Evolutionary conservation across 2,888 invertebrate genomes (phyloP), one percentile per base, ranked within the genome.

Genomic region (Amiota minor): DNA sequence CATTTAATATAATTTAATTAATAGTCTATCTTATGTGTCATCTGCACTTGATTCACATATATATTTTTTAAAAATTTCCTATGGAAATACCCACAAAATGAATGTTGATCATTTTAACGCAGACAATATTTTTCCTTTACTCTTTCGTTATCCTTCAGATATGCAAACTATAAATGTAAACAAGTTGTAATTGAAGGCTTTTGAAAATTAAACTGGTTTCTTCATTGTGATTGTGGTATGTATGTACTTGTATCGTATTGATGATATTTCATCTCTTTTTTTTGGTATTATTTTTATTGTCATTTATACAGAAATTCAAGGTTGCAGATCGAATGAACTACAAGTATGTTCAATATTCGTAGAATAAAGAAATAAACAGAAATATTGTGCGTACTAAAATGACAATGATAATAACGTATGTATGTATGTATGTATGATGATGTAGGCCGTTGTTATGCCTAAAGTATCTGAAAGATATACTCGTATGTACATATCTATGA

Each of bases 341-440:
- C 16, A 56, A 16, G 14, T 16, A 18, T 18, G 18, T 14, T 1
- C 12, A 12, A 12, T 53, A 35, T 35, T n/a, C n/a, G 35, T 35
- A 35, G 35, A 35, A 35, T 35, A 35, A 35, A 35, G 35, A 35
- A 35, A 8, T 35, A 35, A 35, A 35, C 35, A 35, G 35, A 35
- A 35, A 35, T 23, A 3, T 23, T 23, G 23, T 23, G 23, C 23
- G 23, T 23, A 23, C 23, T 1, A 23, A 23, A 23, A 50, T 50
- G 50, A 50, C n/a, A 50, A 50, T 56, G 56, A 56, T 56, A 8
- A 55, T 55, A 16, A 55, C n/a, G 55, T 11, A 49, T 49, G n/a
- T n/a, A 49, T 11, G 49, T 49, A 12, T 53, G 14, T n/a, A 53
- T 1, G 9, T 12, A n/a, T 8, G 35, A 35, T 6, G 35, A 35